Evolutionary conservation across 2,113 vertebrate genomes (phyloP).

Genomic region (Muscicapa adusta): DNA sequence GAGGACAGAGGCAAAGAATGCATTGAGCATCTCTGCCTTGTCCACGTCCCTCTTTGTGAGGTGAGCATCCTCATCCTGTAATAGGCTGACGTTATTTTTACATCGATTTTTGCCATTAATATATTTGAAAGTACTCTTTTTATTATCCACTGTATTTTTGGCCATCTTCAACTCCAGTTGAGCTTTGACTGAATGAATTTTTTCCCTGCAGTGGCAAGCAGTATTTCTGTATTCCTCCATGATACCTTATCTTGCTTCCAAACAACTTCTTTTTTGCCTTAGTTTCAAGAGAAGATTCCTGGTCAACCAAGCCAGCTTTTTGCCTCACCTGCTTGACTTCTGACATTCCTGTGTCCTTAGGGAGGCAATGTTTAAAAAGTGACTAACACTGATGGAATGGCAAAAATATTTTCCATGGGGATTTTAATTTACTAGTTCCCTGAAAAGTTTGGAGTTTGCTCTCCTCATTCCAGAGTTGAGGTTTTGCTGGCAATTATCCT

Average conservation of each 20-base stretch:
- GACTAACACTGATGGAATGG: neutral
- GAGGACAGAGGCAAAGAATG: neutral
- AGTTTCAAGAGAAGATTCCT: neutral
- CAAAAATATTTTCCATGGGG: neutral
- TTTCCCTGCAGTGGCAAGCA: neutral
- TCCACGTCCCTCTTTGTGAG: neutral
- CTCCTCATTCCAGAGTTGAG: neutral
- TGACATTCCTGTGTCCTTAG: neutral
- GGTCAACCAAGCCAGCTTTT: neutral
- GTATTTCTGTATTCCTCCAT: neutral
- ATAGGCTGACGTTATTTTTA: neutral
- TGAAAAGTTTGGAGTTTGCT: neutral
- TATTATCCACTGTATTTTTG: neutral
- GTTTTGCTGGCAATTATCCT: neutral
- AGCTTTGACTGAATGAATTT: neutral
- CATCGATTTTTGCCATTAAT: neutral
- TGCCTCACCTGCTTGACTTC: neutral
- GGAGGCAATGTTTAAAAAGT: neutral
- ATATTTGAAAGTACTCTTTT: neutral
- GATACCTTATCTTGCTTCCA: neutral
- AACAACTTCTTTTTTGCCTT: neutral
- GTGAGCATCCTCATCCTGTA: accelerated
- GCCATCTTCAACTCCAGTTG: neutral
- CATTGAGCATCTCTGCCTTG: neutral
- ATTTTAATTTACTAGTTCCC: neutral